These are phyloP conservation scores for Hemistola chrysoprasaria DNA, from an alignment of 2,888 invertebrate genomes.

Conservation along the genomic window DNA sequence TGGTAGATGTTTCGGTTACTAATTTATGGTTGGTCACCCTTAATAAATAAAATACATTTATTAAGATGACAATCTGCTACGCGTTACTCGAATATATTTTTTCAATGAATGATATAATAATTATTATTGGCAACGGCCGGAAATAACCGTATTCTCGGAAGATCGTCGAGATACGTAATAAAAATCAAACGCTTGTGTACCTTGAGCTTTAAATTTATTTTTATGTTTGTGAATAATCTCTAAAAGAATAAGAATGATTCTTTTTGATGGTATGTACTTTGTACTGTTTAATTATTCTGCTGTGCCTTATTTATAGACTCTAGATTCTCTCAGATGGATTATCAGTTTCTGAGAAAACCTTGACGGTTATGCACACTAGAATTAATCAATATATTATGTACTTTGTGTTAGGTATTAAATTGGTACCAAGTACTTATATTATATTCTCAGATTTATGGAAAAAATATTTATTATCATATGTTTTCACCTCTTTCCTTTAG, in stretches of 20 bases:
- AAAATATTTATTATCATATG: no score
- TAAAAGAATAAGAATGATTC: conserved; percentile 12
- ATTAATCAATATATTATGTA: no score
- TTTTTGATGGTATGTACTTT: conserved; percentile 7
- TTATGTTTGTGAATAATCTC: conserved; percentile 5
- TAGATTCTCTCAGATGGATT: conserved; percentile 1
- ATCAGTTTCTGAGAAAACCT: conserved; percentile 3
- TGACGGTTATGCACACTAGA: not conserved
- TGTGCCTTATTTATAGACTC: not conserved
- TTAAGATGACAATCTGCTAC: not conserved
- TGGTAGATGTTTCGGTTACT: no score
- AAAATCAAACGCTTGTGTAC: conserved; percentile 9
- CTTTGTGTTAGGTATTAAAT: no score
- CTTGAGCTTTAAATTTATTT: conserved; percentile 13
- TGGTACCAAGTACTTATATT: no score
- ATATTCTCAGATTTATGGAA: no score
- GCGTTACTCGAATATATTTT: conserved; percentile 4
- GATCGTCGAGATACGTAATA: conserved; percentile 6
- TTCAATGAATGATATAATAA: conserved; percentile 10
- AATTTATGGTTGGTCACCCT: no score
- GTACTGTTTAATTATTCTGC: conserved; percentile 1
- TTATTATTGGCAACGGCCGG: not conserved
- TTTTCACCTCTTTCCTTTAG: no score
- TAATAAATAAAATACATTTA: no score
- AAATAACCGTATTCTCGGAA: conserved; percentile 10